phyloP scores from a whole-genome alignment of 2,797 vertebrate genomes.

The Scolopax bukidnonensis region DNA sequence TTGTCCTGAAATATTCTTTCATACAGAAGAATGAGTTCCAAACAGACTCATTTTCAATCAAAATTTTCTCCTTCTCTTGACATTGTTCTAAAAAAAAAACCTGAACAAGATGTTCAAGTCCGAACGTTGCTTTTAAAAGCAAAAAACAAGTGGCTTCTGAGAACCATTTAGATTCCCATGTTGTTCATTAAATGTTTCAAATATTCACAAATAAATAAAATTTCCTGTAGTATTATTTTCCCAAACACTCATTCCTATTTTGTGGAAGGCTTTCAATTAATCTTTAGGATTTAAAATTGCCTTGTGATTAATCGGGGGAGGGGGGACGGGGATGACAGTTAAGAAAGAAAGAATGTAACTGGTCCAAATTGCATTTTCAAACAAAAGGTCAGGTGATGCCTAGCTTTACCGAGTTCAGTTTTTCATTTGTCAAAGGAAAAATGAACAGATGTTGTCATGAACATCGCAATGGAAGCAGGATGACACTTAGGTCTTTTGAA shows the following conservation, averaged over 20 bases:
- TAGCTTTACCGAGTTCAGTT: background rate
- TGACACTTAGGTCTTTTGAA: background rate
- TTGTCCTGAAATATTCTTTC: background rate
- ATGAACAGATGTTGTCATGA: background rate
- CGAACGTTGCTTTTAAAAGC: background rate
- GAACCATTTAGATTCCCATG: background rate
- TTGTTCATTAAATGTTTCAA: background rate
- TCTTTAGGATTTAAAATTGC: background rate
- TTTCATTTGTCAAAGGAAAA: background rate
- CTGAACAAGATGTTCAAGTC: background rate
- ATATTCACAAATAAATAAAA: background rate
- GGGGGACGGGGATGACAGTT: background rate
- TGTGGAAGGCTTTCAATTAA: background rate
- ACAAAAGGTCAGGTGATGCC: background rate
- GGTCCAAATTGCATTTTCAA: background rate
- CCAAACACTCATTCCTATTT: background rate
- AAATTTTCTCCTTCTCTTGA: background rate
- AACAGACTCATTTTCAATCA: background rate
- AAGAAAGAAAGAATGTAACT: background rate
- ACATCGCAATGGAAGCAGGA: background rate
- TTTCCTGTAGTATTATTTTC: background rate
- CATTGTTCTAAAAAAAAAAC: background rate
- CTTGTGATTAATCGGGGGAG: accelerated
- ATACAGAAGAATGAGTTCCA: background rate
- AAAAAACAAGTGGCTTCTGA: background rate